A percentile compares a stretch with the other conserved stretches of the same genome.
phyloP scores from a whole-genome alignment of 1,140 invertebrate genomes.

The Rhagoletis zephyria region DNA sequence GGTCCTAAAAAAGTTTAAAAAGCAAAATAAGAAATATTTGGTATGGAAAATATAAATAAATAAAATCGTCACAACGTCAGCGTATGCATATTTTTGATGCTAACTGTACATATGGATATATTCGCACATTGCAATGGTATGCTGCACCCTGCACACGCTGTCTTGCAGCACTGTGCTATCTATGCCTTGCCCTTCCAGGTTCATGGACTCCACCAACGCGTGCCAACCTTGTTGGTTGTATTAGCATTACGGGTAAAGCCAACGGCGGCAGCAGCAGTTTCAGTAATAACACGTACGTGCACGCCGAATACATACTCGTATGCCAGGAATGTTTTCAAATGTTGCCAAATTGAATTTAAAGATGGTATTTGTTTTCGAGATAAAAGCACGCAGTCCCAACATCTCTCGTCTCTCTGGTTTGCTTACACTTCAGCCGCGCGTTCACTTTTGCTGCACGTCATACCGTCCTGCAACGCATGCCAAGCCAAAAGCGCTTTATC shows the following conservation, averaged over 20 bases:
- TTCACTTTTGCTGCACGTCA: not conserved
- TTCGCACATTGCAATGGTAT: too few relatives aligned
- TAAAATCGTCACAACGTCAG: too few relatives aligned
- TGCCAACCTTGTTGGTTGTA: not conserved
- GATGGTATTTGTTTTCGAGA: not conserved
- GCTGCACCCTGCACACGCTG: too few relatives aligned
- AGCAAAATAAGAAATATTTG: too few relatives aligned
- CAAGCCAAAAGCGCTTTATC: constrained; percentile 26
- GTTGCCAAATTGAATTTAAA: constrained; percentile 51
- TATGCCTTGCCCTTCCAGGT: not conserved
- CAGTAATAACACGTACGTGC: not conserved
- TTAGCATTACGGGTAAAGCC: not conserved
- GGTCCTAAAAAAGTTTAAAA: too few relatives aligned
- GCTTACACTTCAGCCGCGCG: not conserved
- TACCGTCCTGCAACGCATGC: not conserved
- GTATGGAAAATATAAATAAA: too few relatives aligned
- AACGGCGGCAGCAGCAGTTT: not conserved
- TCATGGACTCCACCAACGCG: not conserved
- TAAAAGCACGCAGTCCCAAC: not conserved
- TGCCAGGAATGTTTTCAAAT: constrained; percentile 25
- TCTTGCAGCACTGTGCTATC: not conserved
- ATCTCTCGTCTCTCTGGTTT: not conserved
- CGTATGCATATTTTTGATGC: too few relatives aligned
- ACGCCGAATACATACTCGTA: not conserved
- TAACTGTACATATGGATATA: too few relatives aligned